A percentile compares a stretch with the other conserved stretches of the same genome.
Evolutionary conservation across 2,797 vertebrate genomes (phyloP).

Genomic region (Protosalanx chinensis): DNA sequence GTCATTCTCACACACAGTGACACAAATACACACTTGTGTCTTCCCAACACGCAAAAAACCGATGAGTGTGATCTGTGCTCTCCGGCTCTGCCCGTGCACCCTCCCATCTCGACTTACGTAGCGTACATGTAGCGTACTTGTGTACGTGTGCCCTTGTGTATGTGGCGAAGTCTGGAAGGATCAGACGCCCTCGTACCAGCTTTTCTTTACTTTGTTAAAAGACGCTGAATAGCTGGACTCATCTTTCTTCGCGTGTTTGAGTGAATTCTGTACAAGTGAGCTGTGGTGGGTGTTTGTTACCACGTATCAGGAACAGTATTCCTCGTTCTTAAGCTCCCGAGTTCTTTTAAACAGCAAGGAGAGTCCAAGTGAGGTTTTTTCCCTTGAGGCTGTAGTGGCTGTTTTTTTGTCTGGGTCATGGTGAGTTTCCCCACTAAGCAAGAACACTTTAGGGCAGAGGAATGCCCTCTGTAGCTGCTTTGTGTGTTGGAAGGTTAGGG

Average conservation of each 20-base stretch:
- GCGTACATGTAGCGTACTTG: background rate
- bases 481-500: slow-evolving; percentile 1
- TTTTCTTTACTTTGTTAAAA: background rate
- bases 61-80: background rate
- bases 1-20: background rate
- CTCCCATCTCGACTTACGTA: background rate
- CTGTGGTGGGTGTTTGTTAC: slow-evolving; percentile 13
- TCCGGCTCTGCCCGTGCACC: background rate
- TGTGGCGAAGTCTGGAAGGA: background rate
- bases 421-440: slow-evolving; percentile 4
- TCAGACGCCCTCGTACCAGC: background rate
- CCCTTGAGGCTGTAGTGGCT: background rate
- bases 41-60: background rate
- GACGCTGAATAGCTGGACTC: slow-evolving; percentile 6
- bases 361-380: background rate
- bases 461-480: slow-evolving; percentile 11
- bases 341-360: background rate
- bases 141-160: background rate
- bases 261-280: slow-evolving; percentile 35
- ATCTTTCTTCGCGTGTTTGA: slow-evolving; percentile 26
- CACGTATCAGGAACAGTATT: background rate
- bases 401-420: slow-evolving; percentile 1
- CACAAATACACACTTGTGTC: background rate
- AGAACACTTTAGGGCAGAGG: background rate
- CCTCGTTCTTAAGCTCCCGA: background rate